Evolutionary conservation across 2,113 vertebrate species (phyloP).

Genomic region (Erpornis zantholeuca): DNA sequence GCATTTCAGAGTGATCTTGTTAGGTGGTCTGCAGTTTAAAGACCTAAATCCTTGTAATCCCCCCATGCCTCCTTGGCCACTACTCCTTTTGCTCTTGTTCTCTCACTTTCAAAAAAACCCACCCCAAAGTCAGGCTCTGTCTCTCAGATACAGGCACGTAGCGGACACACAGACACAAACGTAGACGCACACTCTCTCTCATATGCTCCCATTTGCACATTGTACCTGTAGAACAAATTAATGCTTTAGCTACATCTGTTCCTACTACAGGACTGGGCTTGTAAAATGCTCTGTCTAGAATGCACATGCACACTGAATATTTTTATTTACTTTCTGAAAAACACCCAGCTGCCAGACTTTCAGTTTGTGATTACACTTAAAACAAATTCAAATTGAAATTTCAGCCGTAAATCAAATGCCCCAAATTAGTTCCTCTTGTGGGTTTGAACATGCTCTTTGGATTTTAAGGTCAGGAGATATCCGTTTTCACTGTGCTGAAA

Average conservation of each 20-base stretch:
- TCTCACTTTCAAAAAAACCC: constrained; percentile 7
- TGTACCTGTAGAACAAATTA: constrained; percentile 74
- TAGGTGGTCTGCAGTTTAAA: constrained; percentile 86
- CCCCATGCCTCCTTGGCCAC: constrained; percentile 69
- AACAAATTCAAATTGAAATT: constrained; percentile 65
- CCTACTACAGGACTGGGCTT: constrained; percentile 70
- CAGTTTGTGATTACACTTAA: constrained; percentile 48
- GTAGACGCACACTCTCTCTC: not conserved
- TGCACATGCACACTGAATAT: constrained; percentile 12
- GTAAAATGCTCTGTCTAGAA: constrained; percentile 69
- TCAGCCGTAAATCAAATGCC: constrained; percentile 57
- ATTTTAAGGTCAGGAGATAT: constrained; percentile 58
- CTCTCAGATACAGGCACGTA: not conserved
- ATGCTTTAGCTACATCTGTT: constrained; percentile 71
- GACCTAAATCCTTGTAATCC: constrained; percentile 85
- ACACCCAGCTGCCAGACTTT: constrained; percentile 37
- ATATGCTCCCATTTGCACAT: not conserved
- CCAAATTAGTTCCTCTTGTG: constrained; percentile 65
- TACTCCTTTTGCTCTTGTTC: constrained; percentile 66
- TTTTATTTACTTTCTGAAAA: constrained; percentile 62
- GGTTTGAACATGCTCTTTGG: constrained; percentile 56
- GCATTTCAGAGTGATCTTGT: constrained; percentile 87
- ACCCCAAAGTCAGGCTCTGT: constrained; percentile 35
- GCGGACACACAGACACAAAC: not conserved
- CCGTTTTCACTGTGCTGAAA: constrained; percentile 58